phyloP scores from a whole-genome alignment of 2,888 invertebrate species.

The Taphrorychus bicolor region DNA sequence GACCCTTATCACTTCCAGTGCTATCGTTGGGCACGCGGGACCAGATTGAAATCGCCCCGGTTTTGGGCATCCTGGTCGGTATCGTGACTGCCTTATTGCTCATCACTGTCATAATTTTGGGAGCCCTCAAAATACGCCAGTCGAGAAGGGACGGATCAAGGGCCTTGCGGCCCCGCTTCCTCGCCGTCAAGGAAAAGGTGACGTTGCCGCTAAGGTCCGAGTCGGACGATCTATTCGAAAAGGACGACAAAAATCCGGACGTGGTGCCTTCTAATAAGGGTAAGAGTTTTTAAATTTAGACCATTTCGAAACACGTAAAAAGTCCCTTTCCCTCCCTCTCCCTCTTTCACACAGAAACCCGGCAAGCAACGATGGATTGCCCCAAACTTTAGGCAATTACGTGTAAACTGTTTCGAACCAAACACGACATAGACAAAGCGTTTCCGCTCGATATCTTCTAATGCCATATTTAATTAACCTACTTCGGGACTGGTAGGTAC shows the following conservation, averaged over 20 bases:
- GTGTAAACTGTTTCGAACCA: background rate
- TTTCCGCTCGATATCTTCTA: conserved; percentile 1
- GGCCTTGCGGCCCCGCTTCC: conserved; percentile 68
- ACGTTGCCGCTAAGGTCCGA: conserved; percentile 68
- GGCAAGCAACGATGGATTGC: background rate
- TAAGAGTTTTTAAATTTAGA: conserved; percentile 55
- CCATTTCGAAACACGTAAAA: background rate
- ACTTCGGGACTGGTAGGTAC: background rate
- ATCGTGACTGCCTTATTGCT: conserved; percentile 73
- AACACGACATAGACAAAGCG: background rate
- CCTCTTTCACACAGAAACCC: too few relatives aligned
- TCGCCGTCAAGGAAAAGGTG: conserved; percentile 72
- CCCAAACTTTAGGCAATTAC: background rate
- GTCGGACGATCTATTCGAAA: conserved; percentile 75
- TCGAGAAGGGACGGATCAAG: conserved; percentile 62
- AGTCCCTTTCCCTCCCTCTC: too few relatives aligned
- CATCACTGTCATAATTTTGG: conserved; percentile 69
- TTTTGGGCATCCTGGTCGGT: conserved; percentile 73
- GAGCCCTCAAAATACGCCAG: conserved; percentile 67
- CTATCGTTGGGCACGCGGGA: conserved; percentile 61
- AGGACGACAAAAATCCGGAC: conserved; percentile 88
- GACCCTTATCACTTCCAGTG: conserved; percentile 48
- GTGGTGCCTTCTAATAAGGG: conserved; percentile 89
- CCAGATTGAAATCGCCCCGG: conserved; percentile 65
- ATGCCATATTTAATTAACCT: conserved; percentile 7